Evolutionary conservation across 2,888 invertebrate genomes (phyloP), one percentile per base, ranked within the genome.

Genomic region (Sinodicranocentrus sp.): DNA sequence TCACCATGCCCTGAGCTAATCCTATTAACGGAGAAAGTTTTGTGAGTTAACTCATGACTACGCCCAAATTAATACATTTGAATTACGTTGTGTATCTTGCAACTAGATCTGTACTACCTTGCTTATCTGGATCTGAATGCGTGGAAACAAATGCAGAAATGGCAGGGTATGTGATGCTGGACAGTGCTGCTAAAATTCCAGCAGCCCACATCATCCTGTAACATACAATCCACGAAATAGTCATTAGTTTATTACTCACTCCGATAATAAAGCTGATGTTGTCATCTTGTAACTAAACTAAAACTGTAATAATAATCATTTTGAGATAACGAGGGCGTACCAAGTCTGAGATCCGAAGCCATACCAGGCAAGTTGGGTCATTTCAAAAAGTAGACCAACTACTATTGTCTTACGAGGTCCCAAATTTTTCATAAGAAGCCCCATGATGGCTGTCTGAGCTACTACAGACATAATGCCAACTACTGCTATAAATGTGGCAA

Each of bases 151-250:
- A 99, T 44, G 99, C 97, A 91, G 98, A 98, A 90, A 99, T 99
- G 76, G 99, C 98, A 43, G 99, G 99, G 92, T 99, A 99, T 2
- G 98, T 98, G 89, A 99, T 95, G 88, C 97, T 97, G 85, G 97
- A 98, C 89, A 99, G 93, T 15, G 98, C 97, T 44, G 99, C 99
- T 57, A 99, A 92, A 88, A 98, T 94, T 75, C 99, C 99, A 10
- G 99, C 99, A 48, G 96, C 95, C 99, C 99, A 99, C 97, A 99
- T 98, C 96, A 99, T 98, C 95, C 95, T 95, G 89, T 82, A 23
- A 52, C 19, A 21, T 57, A 57, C 57, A 15, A n/a, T n/a, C 39
- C 39, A n/a, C n/a, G n/a, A n/a, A n/a, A n/a, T n/a, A n/a, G n/a
- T n/a, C n/a, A n/a, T n/a, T n/a, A n/a, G n/a, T n/a, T n/a, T n/a